These are phyloP conservation scores for Acleris laterana DNA, from an alignment of 2,888 invertebrate genomes.

Conservation along the genomic window DNA sequence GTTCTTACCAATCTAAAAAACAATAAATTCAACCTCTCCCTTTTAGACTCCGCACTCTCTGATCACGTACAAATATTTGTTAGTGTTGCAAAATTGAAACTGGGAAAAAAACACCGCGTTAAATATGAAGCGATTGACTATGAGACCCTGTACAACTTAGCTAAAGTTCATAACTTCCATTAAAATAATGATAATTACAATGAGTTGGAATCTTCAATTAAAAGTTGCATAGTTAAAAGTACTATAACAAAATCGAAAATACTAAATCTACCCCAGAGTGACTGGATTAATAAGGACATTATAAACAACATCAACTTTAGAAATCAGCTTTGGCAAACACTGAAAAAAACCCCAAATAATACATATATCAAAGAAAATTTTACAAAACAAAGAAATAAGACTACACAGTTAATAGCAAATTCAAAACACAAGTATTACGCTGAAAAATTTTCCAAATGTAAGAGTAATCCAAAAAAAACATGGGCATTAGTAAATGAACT, in stretches of 20 bases:
- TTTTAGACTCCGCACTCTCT: constrained; percentile 38
- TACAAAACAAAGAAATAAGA: constrained; percentile 12
- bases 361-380: constrained; percentile 15
- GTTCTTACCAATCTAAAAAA: neutral
- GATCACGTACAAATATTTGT: constrained; percentile 45
- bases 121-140: constrained; percentile 6
- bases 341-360: constrained; percentile 27
- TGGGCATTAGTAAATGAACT: constrained; percentile 39
- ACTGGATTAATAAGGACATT: constrained; percentile 38
- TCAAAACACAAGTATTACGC: constrained; percentile 23
- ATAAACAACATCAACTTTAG: constrained; percentile 29
- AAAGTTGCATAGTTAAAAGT: neutral
- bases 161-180: neutral
- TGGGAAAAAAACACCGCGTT: neutral
- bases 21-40: neutral
- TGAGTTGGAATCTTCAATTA: neutral
- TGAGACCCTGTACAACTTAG: neutral
- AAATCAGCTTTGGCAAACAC: constrained; percentile 33
- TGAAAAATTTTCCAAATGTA: constrained; percentile 9
- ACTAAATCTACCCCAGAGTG: constrained; percentile 33
- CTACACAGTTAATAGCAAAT: constrained; percentile 18
- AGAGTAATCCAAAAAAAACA: constrained; percentile 38
- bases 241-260: constrained; percentile 18
- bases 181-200: neutral
- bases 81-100: constrained; percentile 23